A percentile compares a stretch with the other conserved stretches of the same genome.
phyloP scores from a whole-genome alignment of 2,888 invertebrate genomes.

The Melieria omissa region DNA sequence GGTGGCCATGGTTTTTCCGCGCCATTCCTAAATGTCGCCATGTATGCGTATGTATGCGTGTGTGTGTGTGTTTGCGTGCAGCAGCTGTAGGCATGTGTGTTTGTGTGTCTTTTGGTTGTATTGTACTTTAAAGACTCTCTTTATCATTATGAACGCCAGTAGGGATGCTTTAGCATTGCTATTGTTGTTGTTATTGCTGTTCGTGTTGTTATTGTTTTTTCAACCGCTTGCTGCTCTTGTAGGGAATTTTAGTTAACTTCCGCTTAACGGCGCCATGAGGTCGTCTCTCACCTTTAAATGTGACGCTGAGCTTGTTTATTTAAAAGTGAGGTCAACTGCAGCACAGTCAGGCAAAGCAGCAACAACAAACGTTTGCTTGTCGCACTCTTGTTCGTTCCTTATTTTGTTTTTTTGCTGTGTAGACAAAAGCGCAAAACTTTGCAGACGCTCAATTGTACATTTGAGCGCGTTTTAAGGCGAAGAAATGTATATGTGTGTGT shows the following conservation, averaged over 20 bases:
- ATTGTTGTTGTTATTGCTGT: background rate
- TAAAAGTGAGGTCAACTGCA: background rate
- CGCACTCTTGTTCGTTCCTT: constrained; percentile 5
- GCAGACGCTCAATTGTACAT: constrained; percentile 36
- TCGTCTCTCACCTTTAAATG: too few relatives aligned
- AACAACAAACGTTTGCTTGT: background rate
- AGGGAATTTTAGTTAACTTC: constrained; percentile 22
- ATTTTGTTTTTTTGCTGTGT: constrained; percentile 22
- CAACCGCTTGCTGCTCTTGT: background rate
- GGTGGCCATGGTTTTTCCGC: constrained; percentile 41
- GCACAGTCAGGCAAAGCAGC: background rate
- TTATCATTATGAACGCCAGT: constrained; percentile 33
- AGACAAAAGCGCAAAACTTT: constrained; percentile 41
- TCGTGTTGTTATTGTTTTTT: background rate
- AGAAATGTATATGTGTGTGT: background rate
- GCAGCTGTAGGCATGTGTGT: background rate
- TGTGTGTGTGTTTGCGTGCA: background rate
- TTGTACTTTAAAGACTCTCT: constrained; percentile 23
- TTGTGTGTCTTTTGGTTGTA: constrained; percentile 5
- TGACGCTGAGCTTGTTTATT: too few relatives aligned
- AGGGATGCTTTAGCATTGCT: background rate
- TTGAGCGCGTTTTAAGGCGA: constrained; percentile 4
- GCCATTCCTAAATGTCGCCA: constrained; percentile 1
- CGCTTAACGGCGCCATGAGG: background rate
- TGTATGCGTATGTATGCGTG: background rate